phyloP scores from a whole-genome alignment of 2,797 vertebrate species.

The Silurus aristotelis region DNA sequence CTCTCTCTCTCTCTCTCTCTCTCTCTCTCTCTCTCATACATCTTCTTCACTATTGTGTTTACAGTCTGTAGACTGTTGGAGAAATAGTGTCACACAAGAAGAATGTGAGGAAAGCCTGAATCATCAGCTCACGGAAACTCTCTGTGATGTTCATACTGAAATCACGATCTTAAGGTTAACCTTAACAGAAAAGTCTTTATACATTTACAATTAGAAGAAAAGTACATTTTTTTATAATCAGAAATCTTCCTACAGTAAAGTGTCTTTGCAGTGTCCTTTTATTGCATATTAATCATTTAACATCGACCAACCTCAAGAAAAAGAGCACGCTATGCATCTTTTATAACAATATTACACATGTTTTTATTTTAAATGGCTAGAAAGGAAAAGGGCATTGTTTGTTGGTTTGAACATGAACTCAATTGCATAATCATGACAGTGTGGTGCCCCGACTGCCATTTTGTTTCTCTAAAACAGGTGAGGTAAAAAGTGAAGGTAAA shows the following conservation, averaged over 20 bases:
- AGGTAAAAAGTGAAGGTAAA: neutral
- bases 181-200: neutral
- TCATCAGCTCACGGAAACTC: conserved; percentile 35
- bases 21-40: neutral
- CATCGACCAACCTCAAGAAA: neutral
- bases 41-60: conserved; percentile 25
- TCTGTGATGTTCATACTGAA: conserved; percentile 22
- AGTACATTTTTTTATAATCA: neutral
- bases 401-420: neutral
- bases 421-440: neutral
- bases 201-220: neutral
- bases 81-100: conserved; percentile 37
- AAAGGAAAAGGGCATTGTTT: neutral
- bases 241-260: neutral
- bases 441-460: neutral
- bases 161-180: neutral
- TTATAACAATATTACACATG: neutral
- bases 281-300: neutral
- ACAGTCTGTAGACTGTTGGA: conserved; percentile 27
- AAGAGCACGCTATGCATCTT: neutral
- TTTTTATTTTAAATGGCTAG: no score
- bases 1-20: neutral
- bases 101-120: conserved; percentile 52
- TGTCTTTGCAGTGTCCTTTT: neutral
- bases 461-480: neutral